phyloP scores from a whole-genome alignment of 1,140 invertebrate species.

The Coptotermes formosanus region DNA sequence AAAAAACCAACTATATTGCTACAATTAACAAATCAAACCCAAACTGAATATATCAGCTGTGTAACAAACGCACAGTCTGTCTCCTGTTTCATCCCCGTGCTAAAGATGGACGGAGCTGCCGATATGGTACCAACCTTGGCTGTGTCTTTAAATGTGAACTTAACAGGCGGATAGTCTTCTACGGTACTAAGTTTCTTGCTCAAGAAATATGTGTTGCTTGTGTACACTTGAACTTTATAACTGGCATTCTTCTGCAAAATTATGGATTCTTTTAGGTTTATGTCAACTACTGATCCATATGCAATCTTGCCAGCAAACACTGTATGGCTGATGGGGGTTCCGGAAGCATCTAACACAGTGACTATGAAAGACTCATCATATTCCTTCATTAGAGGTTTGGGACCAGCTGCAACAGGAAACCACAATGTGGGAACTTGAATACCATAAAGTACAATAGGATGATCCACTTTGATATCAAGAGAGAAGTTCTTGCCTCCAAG shows the following conservation, averaged over 20 bases:
- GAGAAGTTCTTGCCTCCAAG: slow-evolving; percentile 29
- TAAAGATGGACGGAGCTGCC: not conserved
- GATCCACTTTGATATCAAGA: slow-evolving; percentile 26
- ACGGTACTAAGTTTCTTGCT: slow-evolving; percentile 26
- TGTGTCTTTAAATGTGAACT: slow-evolving; percentile 28
- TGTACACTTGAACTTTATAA: slow-evolving; percentile 29
- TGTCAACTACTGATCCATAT: slow-evolving; percentile 25
- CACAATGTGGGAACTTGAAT: slow-evolving; percentile 32
- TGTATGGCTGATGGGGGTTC: slow-evolving; percentile 3
- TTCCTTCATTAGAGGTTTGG: not conserved
- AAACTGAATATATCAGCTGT: slow-evolving; percentile 31
- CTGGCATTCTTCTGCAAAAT: slow-evolving; percentile 30
- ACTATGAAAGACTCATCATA: slow-evolving; percentile 33
- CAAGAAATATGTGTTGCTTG: slow-evolving; percentile 31
- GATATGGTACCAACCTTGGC: not conserved
- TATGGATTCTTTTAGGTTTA: slow-evolving; percentile 27
- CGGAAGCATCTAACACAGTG: slow-evolving; percentile 26
- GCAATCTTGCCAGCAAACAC: slow-evolving; percentile 28
- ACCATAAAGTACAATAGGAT: slow-evolving; percentile 22
- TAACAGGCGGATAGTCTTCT: slow-evolving; percentile 26
- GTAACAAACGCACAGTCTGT: slow-evolving; percentile 30
- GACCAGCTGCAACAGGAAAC: slow-evolving; percentile 1
- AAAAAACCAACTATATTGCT: no score
- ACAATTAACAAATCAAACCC: not conserved
- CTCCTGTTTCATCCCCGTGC: not conserved